Base-by-base conservation (phyloP, 2,888 invertebrate genomes). In the Sthenelais limicola region DNA sequence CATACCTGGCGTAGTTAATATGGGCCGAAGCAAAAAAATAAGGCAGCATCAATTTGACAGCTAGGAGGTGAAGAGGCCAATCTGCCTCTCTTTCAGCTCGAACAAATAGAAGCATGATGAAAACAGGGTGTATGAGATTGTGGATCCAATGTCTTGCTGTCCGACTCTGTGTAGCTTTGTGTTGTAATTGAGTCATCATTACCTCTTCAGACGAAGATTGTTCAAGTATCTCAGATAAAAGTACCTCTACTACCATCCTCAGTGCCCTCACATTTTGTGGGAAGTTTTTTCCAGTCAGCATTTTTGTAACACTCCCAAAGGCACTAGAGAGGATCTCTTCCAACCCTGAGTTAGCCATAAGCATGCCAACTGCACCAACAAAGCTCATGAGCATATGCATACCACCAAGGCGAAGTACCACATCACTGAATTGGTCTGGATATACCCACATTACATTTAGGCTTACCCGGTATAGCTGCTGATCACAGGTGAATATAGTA, bases 1-100 rank as follows among this genome's bases (percentile, higher is more conserved):
- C 78, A 74, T 79, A 80, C 47, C 74, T 67, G 12, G 73, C 7
- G 48, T 79, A 80, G 66, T 79, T 77, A 3, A 74, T 30, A 49
- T 80, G 79, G 5, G 77, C 75, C 18, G 79, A 71, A 0, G 78
- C 77, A 69, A 81, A 79, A 56, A 78, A 79, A 49, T 78, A 78
- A 1, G 76, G 77, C 48, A 79, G 35, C 77, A 79, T 80, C 21
- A 26, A 21, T 38, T 51, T 38, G 1, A 78, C 58, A 28, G 77
- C 74, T 5, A 35, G 12, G 12, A 79, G 51, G 68, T 79, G 79
- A 7, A 77, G 43, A 0, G 72, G 69, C 77, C 76, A 79, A 33
- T 79, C 74, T 32, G 48, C 79, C 68, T 79, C 79, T 49, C 79
- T 43, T 56, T 78, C 76, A 24, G 77, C 78, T 56, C 74, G 51